A percentile compares a stretch with the other conserved stretches of the same genome.
Conservation (phyloP, 2,888 invertebrate genomes). For the Scaptomyza polygonia region DNA sequence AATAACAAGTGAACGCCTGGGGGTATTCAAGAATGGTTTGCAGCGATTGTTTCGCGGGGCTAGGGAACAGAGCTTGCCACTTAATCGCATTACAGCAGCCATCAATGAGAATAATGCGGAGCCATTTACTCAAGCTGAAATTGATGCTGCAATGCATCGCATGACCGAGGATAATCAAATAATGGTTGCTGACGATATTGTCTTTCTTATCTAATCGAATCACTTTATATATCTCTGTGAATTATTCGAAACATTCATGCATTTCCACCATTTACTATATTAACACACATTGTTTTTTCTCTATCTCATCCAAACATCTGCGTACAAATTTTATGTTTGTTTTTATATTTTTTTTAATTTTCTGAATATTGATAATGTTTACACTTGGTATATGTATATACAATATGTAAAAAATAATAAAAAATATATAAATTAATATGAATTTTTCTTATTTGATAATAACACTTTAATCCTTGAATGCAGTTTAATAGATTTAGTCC, state of each 20-base stretch:
- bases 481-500: no score
- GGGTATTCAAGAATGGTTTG: slow-evolving; percentile 89
- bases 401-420: no score
- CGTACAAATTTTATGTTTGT: slow-evolving; percentile 23
- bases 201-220: slow-evolving; percentile 90
- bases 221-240: neutral
- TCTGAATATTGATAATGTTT: slow-evolving; percentile 41
- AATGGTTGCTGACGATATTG: slow-evolving; percentile 94
- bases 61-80: slow-evolving; percentile 90
- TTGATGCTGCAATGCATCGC: slow-evolving; percentile 90
- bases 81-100: slow-evolving; percentile 87
- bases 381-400: no score
- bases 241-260: slow-evolving; percentile 15
- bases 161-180: slow-evolving; percentile 97
- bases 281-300: slow-evolving; percentile 1
- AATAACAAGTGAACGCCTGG: slow-evolving; percentile 85
- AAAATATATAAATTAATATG: no score
- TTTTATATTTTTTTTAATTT: slow-evolving; percentile 23
- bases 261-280: slow-evolving; percentile 32
- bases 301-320: neutral
- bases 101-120: slow-evolving; percentile 88
- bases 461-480: no score
- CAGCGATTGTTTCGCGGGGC: slow-evolving; percentile 91
- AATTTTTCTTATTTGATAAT: no score
- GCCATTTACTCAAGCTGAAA: slow-evolving; percentile 88